phyloP scores from a whole-genome alignment of 2,888 invertebrate genomes.

The Ganaspis brasiliensis region DNA sequence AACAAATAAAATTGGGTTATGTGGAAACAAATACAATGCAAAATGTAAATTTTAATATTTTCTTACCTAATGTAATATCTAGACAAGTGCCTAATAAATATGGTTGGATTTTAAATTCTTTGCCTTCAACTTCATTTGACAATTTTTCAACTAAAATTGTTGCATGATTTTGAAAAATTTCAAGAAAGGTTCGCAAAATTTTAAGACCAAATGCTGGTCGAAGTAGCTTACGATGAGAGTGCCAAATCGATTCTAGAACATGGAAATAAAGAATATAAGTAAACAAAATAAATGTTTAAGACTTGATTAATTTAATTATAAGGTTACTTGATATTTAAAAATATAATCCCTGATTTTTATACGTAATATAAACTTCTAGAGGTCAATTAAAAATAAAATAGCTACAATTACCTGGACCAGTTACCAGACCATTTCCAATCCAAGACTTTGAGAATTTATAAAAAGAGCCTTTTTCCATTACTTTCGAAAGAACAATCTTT shows the following conservation, averaged over 20 bases:
- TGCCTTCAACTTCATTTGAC: conserved; percentile 61
- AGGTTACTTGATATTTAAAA: too few species aligned
- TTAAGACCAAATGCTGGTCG: conserved; percentile 66
- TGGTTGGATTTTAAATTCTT: conserved; percentile 65
- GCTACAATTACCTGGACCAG: conserved; percentile 68
- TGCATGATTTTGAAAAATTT: conserved; percentile 65
- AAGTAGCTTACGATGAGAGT: conserved; percentile 68
- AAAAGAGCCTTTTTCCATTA: conserved; percentile 66
- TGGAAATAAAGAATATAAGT: neutral
- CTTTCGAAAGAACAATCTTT: conserved; percentile 62
- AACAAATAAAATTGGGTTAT: neutral
- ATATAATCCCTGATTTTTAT: too few species aligned
- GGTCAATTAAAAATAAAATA: too few species aligned
- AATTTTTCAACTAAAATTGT: conserved; percentile 63
- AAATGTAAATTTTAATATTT: neutral
- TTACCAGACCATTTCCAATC: conserved; percentile 68
- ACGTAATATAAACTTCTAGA: too few species aligned
- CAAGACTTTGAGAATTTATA: conserved; percentile 65
- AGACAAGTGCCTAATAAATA: conserved; percentile 66
- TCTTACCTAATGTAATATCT: conserved; percentile 67
- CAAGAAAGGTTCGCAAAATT: conserved; percentile 68
- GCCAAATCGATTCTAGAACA: conserved; percentile 65
- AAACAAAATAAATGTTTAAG: conserved; percentile 65
- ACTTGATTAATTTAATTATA: conserved; percentile 54
- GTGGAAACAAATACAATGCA: neutral